Evolutionary conservation across 2,113 vertebrate genomes (phyloP), one percentile per base, ranked within the genome.

Genomic region (Amphilophus citrinellus): DNA sequence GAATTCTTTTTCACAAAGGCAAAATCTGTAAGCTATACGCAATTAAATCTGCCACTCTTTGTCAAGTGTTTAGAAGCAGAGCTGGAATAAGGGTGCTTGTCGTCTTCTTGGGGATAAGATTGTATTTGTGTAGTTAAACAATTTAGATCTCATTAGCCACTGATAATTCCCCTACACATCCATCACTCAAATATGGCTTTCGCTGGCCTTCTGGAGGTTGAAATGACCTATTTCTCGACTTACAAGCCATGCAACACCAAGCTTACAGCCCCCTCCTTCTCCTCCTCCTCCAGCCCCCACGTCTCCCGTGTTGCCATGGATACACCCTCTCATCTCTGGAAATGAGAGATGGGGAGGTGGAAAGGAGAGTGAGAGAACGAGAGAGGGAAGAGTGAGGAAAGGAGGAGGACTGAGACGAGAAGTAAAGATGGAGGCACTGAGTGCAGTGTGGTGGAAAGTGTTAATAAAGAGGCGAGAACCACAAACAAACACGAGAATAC

Each of bases 271-370:
- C 83, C 77, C 50, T 84, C 53, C 58, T 47, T 78, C 47, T 66
- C 59, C 44, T 80, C 82, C 58, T 79, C 42, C 83, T 71, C 65
- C 44, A 32, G 65, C 89, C 91, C 79, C 90, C 92, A 90, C 89
- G 92, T 92, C 85, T 93, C 86, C 87, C 88, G 88, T 94, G 95
- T 96, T 96, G 92, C 95, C 94, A 96, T 96, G 95, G 95, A 93
- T 93, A 96, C 95, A 94, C 87, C 89, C 89, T 95, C 95, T 91
- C 93, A 90, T 94, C 93, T 95, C 90, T 91, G 88, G 85, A 93
- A 94, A 92, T 84, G 91, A 93, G 91, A 93, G 91, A 91, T n/a
- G 66, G 66, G 88, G 91, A 90, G 89, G 86, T 73, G 89, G 85
- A 89, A 79, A 79, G 79, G 77, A 85, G 80, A 84, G 86, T 58